These are phyloP conservation scores for Pithys albifrons DNA, from an alignment of 2,113 vertebrate species.

Conservation along the genomic window DNA sequence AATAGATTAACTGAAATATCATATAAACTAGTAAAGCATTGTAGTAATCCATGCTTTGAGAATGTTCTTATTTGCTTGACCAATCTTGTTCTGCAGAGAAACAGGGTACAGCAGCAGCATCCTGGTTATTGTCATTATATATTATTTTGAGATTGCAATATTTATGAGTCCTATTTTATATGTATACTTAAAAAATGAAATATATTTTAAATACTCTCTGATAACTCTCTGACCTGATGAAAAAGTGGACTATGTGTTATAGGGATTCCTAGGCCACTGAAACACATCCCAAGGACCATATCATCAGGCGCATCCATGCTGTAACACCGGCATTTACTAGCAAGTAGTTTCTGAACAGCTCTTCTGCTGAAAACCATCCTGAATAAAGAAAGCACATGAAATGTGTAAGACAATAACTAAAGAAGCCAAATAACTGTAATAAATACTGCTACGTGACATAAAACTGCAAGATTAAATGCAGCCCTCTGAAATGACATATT, in stretches of 20 bases:
- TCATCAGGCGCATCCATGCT: conserved; percentile 93
- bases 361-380: conserved; percentile 95
- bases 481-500: neutral
- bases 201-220: neutral
- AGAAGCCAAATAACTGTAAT: neutral
- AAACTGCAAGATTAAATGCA: neutral
- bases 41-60: neutral
- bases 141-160: accelerated
- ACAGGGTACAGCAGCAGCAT: neutral
- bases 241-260: conserved; percentile 94
- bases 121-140: neutral
- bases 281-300: conserved; percentile 98
- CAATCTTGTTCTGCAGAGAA: neutral
- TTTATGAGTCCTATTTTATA: neutral
- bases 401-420: neutral
- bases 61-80: neutral
- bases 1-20: neutral
- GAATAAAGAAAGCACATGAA: neutral
- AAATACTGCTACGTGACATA: neutral
- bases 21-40: neutral
- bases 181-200: neutral
- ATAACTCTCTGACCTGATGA: conserved; percentile 84
- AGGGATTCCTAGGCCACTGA: conserved; percentile 88
- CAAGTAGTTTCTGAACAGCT: conserved; percentile 83
- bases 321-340: conserved; percentile 91